Percentiles rank a stretch among this genome's conserved stretches.
These are phyloP conservation scores for Phalanger gymnotis DNA, from an alignment of 2,797 vertebrate genomes.

Conservation along the genomic window DNA sequence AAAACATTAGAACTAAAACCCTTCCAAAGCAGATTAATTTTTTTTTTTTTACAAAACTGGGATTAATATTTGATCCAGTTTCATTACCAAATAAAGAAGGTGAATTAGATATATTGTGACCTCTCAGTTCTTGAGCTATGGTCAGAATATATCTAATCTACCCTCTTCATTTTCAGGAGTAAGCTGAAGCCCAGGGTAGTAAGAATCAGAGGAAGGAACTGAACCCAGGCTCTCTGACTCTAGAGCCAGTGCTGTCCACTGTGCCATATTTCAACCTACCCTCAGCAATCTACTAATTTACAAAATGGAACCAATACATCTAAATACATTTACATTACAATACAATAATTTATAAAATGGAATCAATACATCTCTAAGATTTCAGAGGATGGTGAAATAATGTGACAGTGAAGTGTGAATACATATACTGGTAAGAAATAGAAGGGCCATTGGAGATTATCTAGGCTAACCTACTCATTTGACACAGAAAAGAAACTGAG, in stretches of 20 bases:
- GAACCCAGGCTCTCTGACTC: not conserved
- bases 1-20: not conserved
- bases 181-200: not conserved
- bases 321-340: too few species aligned
- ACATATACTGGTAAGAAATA: not conserved
- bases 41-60: not conserved
- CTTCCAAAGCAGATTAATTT: not conserved
- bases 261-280: not conserved
- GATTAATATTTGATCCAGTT: not conserved
- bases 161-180: not conserved
- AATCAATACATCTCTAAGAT: not conserved
- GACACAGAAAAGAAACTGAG: slow-evolving; percentile 16
- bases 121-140: too few species aligned
- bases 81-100: too few species aligned
- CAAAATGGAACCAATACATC: not conserved
- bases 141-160: not conserved
- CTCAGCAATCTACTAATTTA: not conserved
- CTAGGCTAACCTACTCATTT: not conserved
- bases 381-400: not conserved
- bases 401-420: not conserved
- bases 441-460: not conserved
- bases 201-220: not conserved
- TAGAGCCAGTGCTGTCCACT: not conserved
- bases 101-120: too few species aligned
- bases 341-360: not conserved